phyloP scores from a whole-genome alignment of 2,888 invertebrate species.

The Drosophila atroscutellata region DNA sequence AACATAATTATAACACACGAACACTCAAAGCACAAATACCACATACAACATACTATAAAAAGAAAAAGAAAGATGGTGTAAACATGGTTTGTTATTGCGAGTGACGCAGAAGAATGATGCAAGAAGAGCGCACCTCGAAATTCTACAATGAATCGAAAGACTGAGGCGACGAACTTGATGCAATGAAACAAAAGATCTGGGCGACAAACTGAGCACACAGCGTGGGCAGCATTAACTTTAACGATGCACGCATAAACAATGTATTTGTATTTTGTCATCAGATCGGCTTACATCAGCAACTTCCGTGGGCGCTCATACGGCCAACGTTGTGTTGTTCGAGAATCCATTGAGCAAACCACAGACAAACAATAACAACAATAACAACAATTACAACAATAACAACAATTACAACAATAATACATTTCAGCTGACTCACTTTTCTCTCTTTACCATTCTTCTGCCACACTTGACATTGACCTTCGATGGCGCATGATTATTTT shows the following conservation, averaged over 20 bases:
- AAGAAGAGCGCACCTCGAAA: constrained; percentile 33
- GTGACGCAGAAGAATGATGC: constrained; percentile 38
- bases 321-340: constrained; percentile 2
- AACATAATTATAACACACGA: constrained; percentile 70
- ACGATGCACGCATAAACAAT: constrained; percentile 10
- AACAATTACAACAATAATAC: not conserved
- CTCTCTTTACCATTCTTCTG: constrained; percentile 17
- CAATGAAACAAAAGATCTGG: not conserved
- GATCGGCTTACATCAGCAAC: constrained; percentile 39
- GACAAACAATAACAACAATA: not conserved
- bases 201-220: constrained; percentile 6
- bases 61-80: not conserved
- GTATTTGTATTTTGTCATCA: constrained; percentile 26
- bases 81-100: constrained; percentile 47
- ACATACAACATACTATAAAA: not conserved
- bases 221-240: constrained; percentile 41
- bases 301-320: constrained; percentile 32
- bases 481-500: constrained; percentile 68
- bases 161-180: constrained; percentile 56
- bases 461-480: constrained; percentile 66
- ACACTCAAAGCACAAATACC: constrained; percentile 8
- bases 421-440: constrained; percentile 51
- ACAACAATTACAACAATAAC: no score
- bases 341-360: not conserved
- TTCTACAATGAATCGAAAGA: constrained; percentile 45